Base-by-base conservation (phyloP, 2,797 vertebrate genomes). In the Menidia menidia region DNA sequence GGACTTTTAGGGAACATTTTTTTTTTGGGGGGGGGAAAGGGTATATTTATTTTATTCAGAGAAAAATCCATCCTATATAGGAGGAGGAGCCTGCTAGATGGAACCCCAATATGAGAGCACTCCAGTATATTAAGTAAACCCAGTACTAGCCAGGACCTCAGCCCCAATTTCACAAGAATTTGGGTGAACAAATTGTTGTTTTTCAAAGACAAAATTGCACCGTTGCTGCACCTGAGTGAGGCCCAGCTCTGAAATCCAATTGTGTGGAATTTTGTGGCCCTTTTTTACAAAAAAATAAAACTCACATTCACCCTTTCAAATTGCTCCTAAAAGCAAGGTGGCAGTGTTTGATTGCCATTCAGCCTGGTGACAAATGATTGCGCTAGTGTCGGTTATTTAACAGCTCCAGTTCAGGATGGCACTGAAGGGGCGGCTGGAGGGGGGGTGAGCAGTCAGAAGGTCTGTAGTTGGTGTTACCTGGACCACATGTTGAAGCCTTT, bases 1-100 rank as follows among this genome's bases (percentile, higher is more conserved):
- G 73, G 58, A 82, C 63, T 64, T 32, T 12, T 2, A 19, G 60
- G 0, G 75, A 55, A 52, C 73, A n/a, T 60, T n/a, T 25, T 25
- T 25, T 25, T 25, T 25, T 25, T 1, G 25, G 25, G 25, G 25
- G 25, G 25, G 25, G 25, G 2, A 25, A 13, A 6, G 30, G 45
- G 15, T 32, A 19, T 1, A 1, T 43, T 59, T 39, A 39, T 39
- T 39, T 6, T 39, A 6, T 39, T 39, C 9, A 6, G 9, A 39
- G 35, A 39, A 39, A 39, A 39, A 39, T 25, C 25, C 25, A 25
- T 25, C 25, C 25, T 25, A 25, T 25, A 25, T 25, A 25, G 25
- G 25, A 50, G 19, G 33, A 32, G 31, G 30, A 33, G 6, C 12
- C 19, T 31, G 19, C 30, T 4, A 14, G 16, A 11, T 11, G 16